A percentile compares a stretch with the other conserved stretches of the same genome.
phyloP scores from a whole-genome alignment of 2,113 vertebrate genomes.

The Muntiacus reevesi region DNA sequence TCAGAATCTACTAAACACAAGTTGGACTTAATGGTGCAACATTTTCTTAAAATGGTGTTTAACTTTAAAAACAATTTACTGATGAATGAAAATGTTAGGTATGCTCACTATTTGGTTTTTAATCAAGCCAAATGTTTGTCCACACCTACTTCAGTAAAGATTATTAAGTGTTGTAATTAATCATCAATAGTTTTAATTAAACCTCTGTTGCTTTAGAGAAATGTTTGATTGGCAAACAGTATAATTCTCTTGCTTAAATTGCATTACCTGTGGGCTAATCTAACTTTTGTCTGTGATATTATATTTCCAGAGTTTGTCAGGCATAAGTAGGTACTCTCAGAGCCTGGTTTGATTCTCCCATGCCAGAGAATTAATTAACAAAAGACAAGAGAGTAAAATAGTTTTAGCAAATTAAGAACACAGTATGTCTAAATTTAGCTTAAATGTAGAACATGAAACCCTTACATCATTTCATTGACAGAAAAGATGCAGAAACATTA shows the following conservation, averaged over 20 bases:
- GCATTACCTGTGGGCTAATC: background rate
- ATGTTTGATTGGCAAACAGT: background rate
- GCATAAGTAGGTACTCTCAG: background rate
- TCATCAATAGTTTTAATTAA: constrained; percentile 36
- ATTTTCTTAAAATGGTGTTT: background rate
- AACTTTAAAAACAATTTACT: background rate
- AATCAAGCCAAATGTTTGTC: background rate
- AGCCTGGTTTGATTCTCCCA: background rate
- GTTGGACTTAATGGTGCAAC: background rate
- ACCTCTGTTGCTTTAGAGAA: background rate
- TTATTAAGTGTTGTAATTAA: constrained; percentile 41
- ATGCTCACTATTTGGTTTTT: constrained; percentile 22
- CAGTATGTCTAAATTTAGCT: background rate
- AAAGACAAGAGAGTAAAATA: background rate
- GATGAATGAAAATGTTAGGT: background rate
- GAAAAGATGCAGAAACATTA: background rate
- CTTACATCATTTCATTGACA: background rate
- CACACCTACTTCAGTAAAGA: background rate
- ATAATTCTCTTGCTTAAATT: background rate
- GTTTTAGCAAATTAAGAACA: constrained; percentile 16
- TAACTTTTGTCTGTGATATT: background rate
- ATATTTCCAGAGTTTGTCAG: background rate
- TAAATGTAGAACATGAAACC: background rate
- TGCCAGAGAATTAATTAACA: background rate
- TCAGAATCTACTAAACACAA: background rate